Conservation (phyloP, 2,888 invertebrate genomes). For the Amiota mariae region DNA sequence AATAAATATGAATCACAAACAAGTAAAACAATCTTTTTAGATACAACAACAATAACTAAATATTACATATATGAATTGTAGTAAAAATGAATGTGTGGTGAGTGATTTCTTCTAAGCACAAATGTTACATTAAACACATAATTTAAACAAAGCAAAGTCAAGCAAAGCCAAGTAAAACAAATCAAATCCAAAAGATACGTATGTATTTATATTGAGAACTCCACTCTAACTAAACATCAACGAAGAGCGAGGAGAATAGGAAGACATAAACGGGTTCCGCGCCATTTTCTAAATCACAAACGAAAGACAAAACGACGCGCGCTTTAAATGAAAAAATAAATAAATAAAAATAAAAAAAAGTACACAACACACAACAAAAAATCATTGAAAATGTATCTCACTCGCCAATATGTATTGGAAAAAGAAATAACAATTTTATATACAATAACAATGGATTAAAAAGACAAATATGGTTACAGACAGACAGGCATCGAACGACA, state of each 20-base stretch:
- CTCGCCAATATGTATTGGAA: not conserved
- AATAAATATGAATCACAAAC: constrained; percentile 26
- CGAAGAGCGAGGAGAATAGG: too few species aligned
- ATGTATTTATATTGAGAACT: too few species aligned
- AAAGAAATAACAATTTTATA: not conserved
- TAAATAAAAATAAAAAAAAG: not conserved
- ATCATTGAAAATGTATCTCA: not conserved
- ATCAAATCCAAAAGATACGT: too few species aligned
- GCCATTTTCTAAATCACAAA: too few species aligned
- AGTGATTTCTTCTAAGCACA: too few species aligned
- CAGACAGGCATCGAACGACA: not conserved
- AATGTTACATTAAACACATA: too few species aligned
- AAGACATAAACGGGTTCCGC: too few species aligned
- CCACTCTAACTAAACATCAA: too few species aligned
- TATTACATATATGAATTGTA: not conserved
- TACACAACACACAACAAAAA: not conserved
- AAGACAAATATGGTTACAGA: constrained; percentile 10
- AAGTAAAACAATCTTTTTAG: constrained; percentile 2
- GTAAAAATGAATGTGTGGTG: not conserved
- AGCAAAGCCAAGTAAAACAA: not conserved
- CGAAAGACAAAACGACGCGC: too few species aligned
- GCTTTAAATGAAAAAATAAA: too few species aligned
- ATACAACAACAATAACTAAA: not conserved
- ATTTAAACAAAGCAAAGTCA: not conserved
- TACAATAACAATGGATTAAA: constrained; percentile 12